phyloP scores from a whole-genome alignment of 2,888 invertebrate genomes.

The Falcaria lacertinaria region DNA sequence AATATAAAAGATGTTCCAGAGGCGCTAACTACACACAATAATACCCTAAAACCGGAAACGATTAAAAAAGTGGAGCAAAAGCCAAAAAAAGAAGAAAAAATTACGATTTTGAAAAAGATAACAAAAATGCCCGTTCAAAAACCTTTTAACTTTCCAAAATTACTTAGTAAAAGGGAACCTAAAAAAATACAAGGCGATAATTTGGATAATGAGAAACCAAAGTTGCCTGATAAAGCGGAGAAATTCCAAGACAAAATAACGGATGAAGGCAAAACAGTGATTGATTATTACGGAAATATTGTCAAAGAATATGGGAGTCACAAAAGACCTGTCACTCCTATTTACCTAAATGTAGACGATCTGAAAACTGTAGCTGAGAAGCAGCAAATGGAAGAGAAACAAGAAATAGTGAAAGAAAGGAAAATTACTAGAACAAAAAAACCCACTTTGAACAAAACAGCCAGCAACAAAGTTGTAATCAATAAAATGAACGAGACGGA shows the following conservation, averaged over 20 bases:
- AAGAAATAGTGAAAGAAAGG: slow-evolving; percentile 38
- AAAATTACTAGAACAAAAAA: slow-evolving; percentile 35
- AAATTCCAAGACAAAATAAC: slow-evolving; percentile 57
- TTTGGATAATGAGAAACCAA: slow-evolving; percentile 21
- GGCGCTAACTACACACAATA: slow-evolving; percentile 22
- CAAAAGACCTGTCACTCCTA: slow-evolving; percentile 66
- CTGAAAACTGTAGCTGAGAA: slow-evolving; percentile 80
- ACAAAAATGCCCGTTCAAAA: slow-evolving; percentile 63
- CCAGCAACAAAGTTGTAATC: slow-evolving; percentile 21
- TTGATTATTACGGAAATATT: slow-evolving; percentile 90
- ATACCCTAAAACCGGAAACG: slow-evolving; percentile 24
- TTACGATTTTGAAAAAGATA: slow-evolving; percentile 62
- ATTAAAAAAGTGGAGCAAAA: slow-evolving; percentile 32
- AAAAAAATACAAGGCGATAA: slow-evolving; percentile 34
- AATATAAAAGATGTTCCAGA: slow-evolving; percentile 34
- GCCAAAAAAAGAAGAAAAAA: slow-evolving; percentile 56
- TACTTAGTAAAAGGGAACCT: slow-evolving; percentile 57
- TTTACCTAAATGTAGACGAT: slow-evolving; percentile 82
- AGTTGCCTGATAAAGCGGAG: slow-evolving; percentile 34
- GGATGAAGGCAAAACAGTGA: slow-evolving; percentile 85
- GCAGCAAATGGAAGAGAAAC: slow-evolving; percentile 53
- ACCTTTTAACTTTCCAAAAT: slow-evolving; percentile 56
- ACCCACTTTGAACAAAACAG: slow-evolving; percentile 25
- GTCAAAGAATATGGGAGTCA: slow-evolving; percentile 84
- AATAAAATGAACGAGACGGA: slow-evolving; percentile 30